Evolutionary conservation across 2,113 vertebrate species (phyloP), one percentile per base, ranked within the genome.

Genomic region (Tenebrosternarchus preto): DNA sequence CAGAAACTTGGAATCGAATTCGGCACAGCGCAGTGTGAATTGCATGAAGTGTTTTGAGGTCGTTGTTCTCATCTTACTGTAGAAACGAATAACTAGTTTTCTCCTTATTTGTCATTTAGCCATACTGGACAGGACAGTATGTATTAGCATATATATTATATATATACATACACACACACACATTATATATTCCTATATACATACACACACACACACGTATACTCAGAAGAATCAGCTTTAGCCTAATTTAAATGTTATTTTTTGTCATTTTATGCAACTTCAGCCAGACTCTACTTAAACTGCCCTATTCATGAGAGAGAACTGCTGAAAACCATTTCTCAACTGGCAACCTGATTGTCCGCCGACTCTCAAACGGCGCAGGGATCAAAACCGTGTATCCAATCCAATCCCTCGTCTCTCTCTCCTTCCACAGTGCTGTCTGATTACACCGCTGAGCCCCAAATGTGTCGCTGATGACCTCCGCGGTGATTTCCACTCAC

Each of bases 381-480:
- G 25, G 29, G 22, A 29, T 29, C 33, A 73, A 76, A 73, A 84
- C 67, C 67, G 60, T n/a, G n/a, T n/a, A n/a, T n/a, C n/a, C n/a
- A n/a, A n/a, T n/a, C n/a, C n/a, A n/a, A n/a, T n/a, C n/a, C n/a
- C n/a, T n/a, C n/a, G n/a, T 72, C 79, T 79, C 60, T 81, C 61
- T 27, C 56, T 75, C 43, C 76, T 78, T 70, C 36, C 24, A 66
- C 60, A 25, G 59, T 70, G 50, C 61, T 81, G 50, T 73, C 74
- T 43, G 63, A 39, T 59, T 80, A 85, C 76, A 82, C 66, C 60
- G 53, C 63, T 59, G 82, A 50, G 82, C 50, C 56, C 83, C 85
- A 60, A 72, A 82, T 83, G 84, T 88, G 86, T 66, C 53, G 70
- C 70, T 83, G 80, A 83, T 70, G 63, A 88, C 79, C 22, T 71